A percentile compares a stretch with the other conserved stretches of the same genome.
Conservation (phyloP, 64 coral and sea anemone genomes). For the Stylophora pistillata region DNA sequence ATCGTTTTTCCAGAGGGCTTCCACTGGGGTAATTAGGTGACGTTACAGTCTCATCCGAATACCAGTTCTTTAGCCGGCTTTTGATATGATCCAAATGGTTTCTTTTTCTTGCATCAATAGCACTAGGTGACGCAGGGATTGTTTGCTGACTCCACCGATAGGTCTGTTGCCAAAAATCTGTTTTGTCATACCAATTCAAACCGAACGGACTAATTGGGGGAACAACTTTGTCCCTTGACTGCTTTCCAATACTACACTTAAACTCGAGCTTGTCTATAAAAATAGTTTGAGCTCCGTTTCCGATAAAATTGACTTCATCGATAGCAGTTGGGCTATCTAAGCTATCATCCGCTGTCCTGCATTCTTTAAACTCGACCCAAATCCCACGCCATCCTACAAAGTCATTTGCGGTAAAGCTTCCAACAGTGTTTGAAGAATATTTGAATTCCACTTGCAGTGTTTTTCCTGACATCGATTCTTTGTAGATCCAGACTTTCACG, state of each 20-base stretch:
- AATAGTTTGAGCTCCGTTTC: background rate
- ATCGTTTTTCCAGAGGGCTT: background rate
- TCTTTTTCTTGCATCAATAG: background rate
- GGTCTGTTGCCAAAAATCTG: slow-evolving; percentile 21
- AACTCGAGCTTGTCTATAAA: slow-evolving; percentile 69
- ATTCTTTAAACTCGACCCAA: background rate
- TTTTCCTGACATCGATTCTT: background rate
- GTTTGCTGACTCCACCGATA: slow-evolving; percentile 2
- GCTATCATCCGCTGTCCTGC: background rate
- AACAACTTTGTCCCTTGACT: slow-evolving; percentile 53
- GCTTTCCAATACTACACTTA: background rate
- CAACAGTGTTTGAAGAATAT: background rate
- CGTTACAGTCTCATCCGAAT: slow-evolving; percentile 10
- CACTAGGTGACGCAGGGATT: background rate
- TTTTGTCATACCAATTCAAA: background rate
- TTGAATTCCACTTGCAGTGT: background rate
- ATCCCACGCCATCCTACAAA: background rate
- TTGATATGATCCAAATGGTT: background rate
- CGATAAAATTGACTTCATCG: background rate
- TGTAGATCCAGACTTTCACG: slow-evolving; percentile 52
- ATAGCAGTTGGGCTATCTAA: background rate
- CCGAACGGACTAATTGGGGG: slow-evolving; percentile 38
- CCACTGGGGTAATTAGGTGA: background rate
- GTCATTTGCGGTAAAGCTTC: background rate
- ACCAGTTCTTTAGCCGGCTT: slow-evolving; percentile 37